phyloP scores from a whole-genome alignment of 2,113 vertebrate species.

The Anguilla rostrata region DNA sequence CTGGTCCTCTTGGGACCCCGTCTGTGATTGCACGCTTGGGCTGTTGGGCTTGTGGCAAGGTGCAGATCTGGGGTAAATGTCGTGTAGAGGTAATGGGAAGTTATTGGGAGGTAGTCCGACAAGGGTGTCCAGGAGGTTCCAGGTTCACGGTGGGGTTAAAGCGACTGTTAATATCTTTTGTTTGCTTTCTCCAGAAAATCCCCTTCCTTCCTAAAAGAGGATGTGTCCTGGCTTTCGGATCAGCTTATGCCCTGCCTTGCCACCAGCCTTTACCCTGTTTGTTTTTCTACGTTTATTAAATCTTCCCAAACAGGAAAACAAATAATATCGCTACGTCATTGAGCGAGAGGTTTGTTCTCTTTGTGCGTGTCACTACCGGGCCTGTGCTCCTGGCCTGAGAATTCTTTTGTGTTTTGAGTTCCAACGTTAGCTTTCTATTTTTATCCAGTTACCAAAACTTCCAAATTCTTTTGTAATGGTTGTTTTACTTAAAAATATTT shows the following conservation, averaged over 20 bases:
- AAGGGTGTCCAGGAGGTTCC: constrained; percentile 65
- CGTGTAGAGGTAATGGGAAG: constrained; percentile 84
- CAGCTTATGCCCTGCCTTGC: constrained; percentile 46
- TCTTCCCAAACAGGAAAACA: constrained; percentile 74
- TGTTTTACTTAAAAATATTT: background rate
- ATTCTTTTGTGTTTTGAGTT: constrained; percentile 57
- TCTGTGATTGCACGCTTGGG: constrained; percentile 25
- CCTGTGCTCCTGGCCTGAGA: constrained; percentile 51
- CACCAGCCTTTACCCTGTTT: constrained; percentile 73
- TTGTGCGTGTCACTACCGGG: constrained; percentile 37
- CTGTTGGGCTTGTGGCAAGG: constrained; percentile 34
- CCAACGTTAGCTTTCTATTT: constrained; percentile 45
- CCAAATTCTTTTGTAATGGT: background rate
- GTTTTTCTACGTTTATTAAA: constrained; percentile 83
- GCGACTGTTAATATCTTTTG: constrained; percentile 78
- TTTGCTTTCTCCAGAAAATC: constrained; percentile 74
- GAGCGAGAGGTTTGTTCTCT: constrained; percentile 45
- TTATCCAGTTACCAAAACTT: constrained; percentile 36
- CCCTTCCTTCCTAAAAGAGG: constrained; percentile 89
- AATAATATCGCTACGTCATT: constrained; percentile 72
- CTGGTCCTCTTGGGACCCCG: constrained; percentile 28
- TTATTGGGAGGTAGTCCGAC: constrained; percentile 73
- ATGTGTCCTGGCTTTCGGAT: constrained; percentile 71
- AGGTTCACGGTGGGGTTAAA: constrained; percentile 87
- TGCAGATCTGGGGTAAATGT: constrained; percentile 70